Evolutionary conservation across 2,113 vertebrate genomes (phyloP).

Genomic region (Colossoma macropomum): DNA sequence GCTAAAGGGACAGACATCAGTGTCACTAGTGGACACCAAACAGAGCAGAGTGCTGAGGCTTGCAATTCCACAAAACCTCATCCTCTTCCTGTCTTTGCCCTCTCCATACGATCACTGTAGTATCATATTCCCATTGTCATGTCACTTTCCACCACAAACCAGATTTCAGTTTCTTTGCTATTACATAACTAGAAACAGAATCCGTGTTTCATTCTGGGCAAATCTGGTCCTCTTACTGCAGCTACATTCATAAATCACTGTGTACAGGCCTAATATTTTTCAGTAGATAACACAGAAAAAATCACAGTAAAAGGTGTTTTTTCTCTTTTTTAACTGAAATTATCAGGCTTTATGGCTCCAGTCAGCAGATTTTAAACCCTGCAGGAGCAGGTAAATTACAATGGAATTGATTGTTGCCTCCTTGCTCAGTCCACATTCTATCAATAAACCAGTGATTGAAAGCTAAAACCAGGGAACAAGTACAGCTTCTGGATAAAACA

Average conservation of each 20-base stretch:
- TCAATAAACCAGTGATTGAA: background rate
- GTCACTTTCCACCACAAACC: background rate
- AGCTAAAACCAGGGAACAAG: background rate
- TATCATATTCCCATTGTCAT: slow-evolving; percentile 18
- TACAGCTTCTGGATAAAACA: background rate
- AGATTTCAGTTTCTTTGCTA: no score
- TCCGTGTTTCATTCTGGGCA: background rate
- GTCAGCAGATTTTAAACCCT: background rate
- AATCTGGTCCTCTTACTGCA: no score
- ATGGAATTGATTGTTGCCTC: background rate
- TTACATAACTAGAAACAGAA: background rate
- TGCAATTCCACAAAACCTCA: background rate
- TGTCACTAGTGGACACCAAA: no score
- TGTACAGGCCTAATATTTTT: no score
- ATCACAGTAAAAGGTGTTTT: no score
- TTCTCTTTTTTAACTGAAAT: background rate
- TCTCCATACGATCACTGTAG: background rate
- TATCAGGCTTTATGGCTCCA: background rate
- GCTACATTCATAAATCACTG: background rate
- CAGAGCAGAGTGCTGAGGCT: background rate
- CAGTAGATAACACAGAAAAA: no score
- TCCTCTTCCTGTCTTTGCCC: background rate
- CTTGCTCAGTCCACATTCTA: background rate
- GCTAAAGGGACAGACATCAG: background rate
- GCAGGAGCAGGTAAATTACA: background rate